These are phyloP conservation scores for Dendrolimus pini DNA, from an alignment of 2,888 invertebrate genomes.

Conservation along the genomic window DNA sequence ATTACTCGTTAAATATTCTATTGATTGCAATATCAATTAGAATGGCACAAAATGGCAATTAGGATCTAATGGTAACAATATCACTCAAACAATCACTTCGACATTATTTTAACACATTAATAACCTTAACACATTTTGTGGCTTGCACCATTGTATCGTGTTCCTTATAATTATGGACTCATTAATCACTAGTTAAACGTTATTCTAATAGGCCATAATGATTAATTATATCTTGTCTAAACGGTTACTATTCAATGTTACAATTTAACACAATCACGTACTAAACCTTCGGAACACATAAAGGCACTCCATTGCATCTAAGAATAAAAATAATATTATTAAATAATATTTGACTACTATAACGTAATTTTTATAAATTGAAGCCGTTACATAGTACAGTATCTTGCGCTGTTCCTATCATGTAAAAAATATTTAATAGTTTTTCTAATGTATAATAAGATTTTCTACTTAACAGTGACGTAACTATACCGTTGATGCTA, in stretches of 20 bases:
- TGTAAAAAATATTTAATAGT: too few relatives aligned
- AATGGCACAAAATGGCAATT: slow-evolving; percentile 2
- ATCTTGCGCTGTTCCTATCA: too few relatives aligned
- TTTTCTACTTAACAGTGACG: too few relatives aligned
- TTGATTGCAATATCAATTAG: background rate
- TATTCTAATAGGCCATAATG: slow-evolving; percentile 40
- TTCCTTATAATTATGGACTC: slow-evolving; percentile 42
- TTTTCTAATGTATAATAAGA: too few relatives aligned
- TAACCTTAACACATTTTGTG: slow-evolving; percentile 34
- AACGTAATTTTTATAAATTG: too few relatives aligned
- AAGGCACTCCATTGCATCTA: too few relatives aligned
- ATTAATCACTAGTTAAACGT: slow-evolving; percentile 50
- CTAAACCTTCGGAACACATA: background rate
- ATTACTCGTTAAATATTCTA: background rate
- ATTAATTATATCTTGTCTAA: slow-evolving; percentile 45
- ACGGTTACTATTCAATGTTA: slow-evolving; percentile 22
- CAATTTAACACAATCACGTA: slow-evolving; percentile 5
- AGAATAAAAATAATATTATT: too few relatives aligned
- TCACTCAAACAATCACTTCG: slow-evolving; percentile 18
- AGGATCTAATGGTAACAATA: slow-evolving; percentile 17
- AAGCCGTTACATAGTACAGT: too few relatives aligned
- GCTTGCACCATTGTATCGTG: slow-evolving; percentile 31
- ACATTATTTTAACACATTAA: slow-evolving; percentile 21
- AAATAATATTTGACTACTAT: too few relatives aligned
- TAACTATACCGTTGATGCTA: too few relatives aligned